Conservation (phyloP, 2,113 vertebrate species). For the Mola mola region DNA sequence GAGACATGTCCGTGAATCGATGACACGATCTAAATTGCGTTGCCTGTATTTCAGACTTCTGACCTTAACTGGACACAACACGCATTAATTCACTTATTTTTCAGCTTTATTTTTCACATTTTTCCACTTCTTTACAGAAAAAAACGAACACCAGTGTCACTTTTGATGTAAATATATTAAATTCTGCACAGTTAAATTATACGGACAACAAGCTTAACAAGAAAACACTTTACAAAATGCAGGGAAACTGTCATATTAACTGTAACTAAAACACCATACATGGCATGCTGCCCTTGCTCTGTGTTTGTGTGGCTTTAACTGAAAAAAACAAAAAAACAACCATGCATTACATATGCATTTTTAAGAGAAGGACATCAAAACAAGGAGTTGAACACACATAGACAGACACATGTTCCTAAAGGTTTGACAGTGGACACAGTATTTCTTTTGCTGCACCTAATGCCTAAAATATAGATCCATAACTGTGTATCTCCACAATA, state of each 20-base stretch:
- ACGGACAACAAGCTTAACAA: conserved; percentile 20
- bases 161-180: conserved; percentile 86
- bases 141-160: conserved; percentile 56
- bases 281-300: conserved; percentile 6
- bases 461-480: no score
- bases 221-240: conserved; percentile 28
- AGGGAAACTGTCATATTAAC: conserved; percentile 10
- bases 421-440: neutral
- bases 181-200: conserved; percentile 77
- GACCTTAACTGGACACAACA: neutral
- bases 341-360: no score
- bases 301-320: neutral
- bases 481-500: no score
- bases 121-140: conserved; percentile 14
- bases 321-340: neutral
- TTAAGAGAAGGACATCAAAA: no score
- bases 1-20: no score
- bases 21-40: no score
- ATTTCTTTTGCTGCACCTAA: conserved; percentile 1
- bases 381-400: no score
- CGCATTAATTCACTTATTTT: conserved; percentile 32
- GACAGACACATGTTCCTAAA: no score
- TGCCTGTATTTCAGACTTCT: no score
- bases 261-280: conserved; percentile 14
- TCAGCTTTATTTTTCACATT: conserved; percentile 36